These are phyloP conservation scores for Eledona agricola DNA, from an alignment of 2,888 invertebrate genomes.

Conservation along the genomic window DNA sequence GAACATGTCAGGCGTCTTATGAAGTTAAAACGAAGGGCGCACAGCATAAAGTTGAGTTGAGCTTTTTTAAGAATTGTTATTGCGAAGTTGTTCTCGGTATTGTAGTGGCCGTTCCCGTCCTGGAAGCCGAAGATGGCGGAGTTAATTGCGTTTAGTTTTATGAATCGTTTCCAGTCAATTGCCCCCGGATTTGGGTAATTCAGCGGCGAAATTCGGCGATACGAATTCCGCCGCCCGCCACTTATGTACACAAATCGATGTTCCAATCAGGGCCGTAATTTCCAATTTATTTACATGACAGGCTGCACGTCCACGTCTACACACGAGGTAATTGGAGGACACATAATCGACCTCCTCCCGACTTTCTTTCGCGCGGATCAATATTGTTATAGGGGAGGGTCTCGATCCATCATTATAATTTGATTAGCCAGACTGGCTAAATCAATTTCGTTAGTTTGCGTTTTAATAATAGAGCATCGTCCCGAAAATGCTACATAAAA, in stretches of 20 bases:
- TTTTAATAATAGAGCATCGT: conserved; percentile 24
- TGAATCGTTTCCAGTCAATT: no score
- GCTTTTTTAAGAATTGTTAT: no score
- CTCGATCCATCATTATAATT: conserved; percentile 29
- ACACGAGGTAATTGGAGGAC: conserved; percentile 13
- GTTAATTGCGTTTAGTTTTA: no score
- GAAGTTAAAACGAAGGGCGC: no score
- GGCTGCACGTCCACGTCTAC: conserved; percentile 9
- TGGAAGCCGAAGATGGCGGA: no score
- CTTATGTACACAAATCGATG: conserved; percentile 13
- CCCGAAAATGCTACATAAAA: conserved; percentile 6
- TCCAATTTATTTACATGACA: conserved; percentile 12
- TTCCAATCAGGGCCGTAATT: conserved; percentile 21
- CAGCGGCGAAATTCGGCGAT: no score
- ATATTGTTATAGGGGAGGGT: conserved; percentile 15
- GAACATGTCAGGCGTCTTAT: no score
- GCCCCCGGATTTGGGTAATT: no score
- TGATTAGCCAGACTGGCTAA: conserved; percentile 13
- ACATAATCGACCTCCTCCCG: conserved; percentile 10
- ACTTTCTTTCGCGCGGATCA: conserved; percentile 12
- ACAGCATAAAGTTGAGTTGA: no score
- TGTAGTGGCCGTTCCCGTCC: no score
- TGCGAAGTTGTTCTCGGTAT: no score
- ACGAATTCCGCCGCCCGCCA: conserved; percentile 2
- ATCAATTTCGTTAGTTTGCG: conserved; percentile 21